Evolutionary conservation across 2,113 vertebrate genomes (phyloP).

Genomic region (Panurus biarmicus): DNA sequence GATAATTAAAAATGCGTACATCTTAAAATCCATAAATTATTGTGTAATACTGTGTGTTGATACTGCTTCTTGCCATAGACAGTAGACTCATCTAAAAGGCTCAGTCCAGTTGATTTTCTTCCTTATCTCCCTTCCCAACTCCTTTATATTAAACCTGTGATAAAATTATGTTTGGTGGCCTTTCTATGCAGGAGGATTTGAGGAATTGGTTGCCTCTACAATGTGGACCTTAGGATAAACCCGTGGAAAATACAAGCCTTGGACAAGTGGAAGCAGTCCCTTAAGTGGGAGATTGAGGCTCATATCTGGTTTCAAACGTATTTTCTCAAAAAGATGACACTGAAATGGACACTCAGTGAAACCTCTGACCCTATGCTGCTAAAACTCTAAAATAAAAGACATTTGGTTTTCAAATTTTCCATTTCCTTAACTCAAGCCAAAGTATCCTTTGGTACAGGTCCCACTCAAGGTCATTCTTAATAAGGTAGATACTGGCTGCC

Average conservation of each 20-base stretch:
- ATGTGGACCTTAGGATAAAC: neutral
- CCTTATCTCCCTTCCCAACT: neutral
- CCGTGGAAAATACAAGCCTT: neutral
- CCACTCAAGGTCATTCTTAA: neutral
- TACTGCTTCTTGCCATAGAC: neutral
- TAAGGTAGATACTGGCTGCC: neutral
- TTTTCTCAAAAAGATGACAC: neutral
- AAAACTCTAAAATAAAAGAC: neutral
- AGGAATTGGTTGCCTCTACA: neutral
- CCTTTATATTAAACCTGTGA: neutral
- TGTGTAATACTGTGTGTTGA: neutral
- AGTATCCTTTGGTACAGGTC: neutral
- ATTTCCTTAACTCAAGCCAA: neutral
- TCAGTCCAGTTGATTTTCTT: neutral
- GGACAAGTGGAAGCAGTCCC: neutral
- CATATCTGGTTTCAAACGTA: neutral
- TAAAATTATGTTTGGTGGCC: neutral
- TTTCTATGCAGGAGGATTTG: neutral
- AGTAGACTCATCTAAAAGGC: neutral
- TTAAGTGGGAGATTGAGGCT: neutral
- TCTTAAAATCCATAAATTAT: neutral
- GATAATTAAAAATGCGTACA: neutral
- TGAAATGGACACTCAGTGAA: neutral
- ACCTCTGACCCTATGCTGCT: neutral
- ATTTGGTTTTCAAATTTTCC: neutral